Conservation (phyloP, 2,113 vertebrate genomes). For the Sorex araneus region DNA sequence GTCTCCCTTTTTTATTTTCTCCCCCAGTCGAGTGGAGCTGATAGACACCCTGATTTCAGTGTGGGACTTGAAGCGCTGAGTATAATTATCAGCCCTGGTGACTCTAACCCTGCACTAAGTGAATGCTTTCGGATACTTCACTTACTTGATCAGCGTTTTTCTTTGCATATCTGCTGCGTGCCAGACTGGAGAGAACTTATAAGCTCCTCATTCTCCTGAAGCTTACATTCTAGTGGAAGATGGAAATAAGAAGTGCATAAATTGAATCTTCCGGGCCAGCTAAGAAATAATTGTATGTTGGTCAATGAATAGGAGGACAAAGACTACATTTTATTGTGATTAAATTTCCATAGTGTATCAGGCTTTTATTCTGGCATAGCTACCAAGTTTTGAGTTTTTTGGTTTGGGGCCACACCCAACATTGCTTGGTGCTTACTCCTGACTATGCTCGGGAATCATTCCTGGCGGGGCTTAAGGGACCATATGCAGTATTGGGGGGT, state of each 20-base stretch:
- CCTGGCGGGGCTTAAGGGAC: too few relatives aligned
- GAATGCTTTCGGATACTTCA: background rate
- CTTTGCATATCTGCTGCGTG: background rate
- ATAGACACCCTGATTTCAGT: background rate
- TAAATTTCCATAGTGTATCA: background rate
- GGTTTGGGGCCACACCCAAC: too few relatives aligned
- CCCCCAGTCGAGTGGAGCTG: background rate
- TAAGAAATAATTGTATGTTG: background rate
- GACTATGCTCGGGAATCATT: too few relatives aligned
- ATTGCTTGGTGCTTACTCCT: too few relatives aligned
- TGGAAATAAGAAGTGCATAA: background rate
- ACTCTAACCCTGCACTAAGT: conserved; percentile 38
- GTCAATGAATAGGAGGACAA: background rate
- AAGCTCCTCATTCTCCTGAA: background rate
- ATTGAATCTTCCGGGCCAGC: conserved; percentile 1
- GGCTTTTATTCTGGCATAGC: too few relatives aligned
- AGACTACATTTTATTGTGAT: conserved; percentile 4
- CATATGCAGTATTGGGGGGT: too few relatives aligned
- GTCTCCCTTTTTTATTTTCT: conserved; percentile 41
- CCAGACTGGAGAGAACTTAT: background rate
- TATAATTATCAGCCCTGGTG: background rate
- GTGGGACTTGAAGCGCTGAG: background rate
- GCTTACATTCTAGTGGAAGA: background rate
- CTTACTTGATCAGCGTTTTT: conserved; percentile 25
- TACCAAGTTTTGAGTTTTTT: too few relatives aligned